Conservation (phyloP, 2,797 vertebrate genomes). For the Mycteria americana region DNA sequence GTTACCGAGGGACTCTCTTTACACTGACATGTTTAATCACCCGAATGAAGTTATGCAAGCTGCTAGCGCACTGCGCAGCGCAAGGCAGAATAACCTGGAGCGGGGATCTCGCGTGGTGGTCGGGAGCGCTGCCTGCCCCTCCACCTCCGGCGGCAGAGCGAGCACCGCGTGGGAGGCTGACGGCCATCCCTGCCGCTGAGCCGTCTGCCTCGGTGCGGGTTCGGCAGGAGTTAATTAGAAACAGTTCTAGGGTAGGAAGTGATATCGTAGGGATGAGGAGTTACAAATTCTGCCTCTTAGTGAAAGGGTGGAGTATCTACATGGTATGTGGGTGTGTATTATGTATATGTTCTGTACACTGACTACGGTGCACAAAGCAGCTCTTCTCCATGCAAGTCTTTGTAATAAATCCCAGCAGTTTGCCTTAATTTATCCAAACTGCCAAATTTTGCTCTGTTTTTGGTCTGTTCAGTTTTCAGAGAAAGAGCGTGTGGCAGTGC, state of each 20-base stretch:
- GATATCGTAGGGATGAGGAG: neutral
- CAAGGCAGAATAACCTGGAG: neutral
- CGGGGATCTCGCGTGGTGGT: rapidly evolving
- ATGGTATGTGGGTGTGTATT: rapidly evolving
- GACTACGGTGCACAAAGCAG: neutral
- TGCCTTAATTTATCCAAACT: neutral
- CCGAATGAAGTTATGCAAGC: neutral
- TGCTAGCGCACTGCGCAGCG: rapidly evolving
- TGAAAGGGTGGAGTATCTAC: neutral
- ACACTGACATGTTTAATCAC: neutral
- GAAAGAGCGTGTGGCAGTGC: rapidly evolving
- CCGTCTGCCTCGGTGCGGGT: rapidly evolving
- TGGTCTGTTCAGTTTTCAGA: neutral
- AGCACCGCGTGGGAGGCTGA: rapidly evolving
- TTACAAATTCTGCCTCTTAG: neutral
- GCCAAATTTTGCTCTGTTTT: neutral
- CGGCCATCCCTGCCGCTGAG: neutral
- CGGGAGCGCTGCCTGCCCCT: neutral
- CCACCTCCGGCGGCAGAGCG: rapidly evolving
- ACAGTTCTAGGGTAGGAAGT: neutral
- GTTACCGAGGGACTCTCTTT: neutral
- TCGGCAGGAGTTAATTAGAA: neutral
- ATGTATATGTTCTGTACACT: neutral
- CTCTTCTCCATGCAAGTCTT: neutral
- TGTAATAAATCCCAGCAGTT: neutral